Evolutionary conservation across 2,888 invertebrate species (phyloP), one percentile per base, ranked within the genome.

Genomic region (Nymphalis polychloros): DNA sequence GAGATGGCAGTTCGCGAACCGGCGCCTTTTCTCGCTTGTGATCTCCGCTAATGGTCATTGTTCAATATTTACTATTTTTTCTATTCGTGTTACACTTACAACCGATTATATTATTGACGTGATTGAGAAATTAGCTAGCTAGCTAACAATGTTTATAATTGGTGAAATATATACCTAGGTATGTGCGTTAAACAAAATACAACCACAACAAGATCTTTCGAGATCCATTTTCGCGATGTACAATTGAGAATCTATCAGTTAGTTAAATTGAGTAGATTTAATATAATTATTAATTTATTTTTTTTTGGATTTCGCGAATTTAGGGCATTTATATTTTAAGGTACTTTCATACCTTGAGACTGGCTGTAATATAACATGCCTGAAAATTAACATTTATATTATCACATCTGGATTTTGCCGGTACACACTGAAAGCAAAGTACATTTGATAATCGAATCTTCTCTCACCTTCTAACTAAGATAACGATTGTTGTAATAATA

Each of bases 401-500:
- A 41, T 55, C 16, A 17, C 4, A 55, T 17, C 41, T 41, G 10
- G 31, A 17, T 27, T 8, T 31, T 55, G 16, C 31, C n/a, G 31
- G 7, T 55, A 31, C 27, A 17, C 27, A 55, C 53, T 55, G 53
- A 55, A 55, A 55, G n/a, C 53, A 31, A 31, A 55, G 16, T 17
- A 55, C 7, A 17, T 8, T 55, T 27, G 23, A 20, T 8, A 13
- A 23, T 23, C 8, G 6, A 2, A 20, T 6, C 3, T 23, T 27
- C 57, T 50, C 82, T 84, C 63, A 98, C 98, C 97, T 97, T 90
- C 96, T 93, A 64, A 98, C 95, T 75, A 98, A 93, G 70, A 98
- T 96, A 70, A 98, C 96, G 74, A 97, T 95, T 7, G 97, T 97
- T 2, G 97, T 97, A 75, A 97, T 96, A 73, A 98, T 96, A 35